Evolutionary conservation across 2,797 vertebrate species (phyloP).

Genomic region (Vespertilio murinus): DNA sequence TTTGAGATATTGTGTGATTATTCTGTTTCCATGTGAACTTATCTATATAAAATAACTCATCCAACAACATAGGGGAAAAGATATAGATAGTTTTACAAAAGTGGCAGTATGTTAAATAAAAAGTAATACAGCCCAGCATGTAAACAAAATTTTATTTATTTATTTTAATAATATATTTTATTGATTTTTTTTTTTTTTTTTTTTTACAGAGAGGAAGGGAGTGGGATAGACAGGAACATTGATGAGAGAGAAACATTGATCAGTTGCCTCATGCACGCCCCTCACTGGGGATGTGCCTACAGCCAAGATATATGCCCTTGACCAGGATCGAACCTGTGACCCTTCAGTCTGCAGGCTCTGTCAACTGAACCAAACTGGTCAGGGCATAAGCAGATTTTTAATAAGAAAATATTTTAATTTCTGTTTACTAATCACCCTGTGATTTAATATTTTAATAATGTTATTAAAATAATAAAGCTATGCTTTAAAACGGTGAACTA

Average conservation of each 20-base stretch:
- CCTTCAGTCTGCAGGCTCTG: too few relatives aligned
- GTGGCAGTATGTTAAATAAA: constrained; percentile 15
- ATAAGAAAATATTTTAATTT: constrained; percentile 45
- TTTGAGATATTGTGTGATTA: constrained; percentile 27
- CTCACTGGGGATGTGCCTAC: too few relatives aligned
- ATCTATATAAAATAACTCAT: constrained; percentile 21
- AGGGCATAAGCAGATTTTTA: neutral
- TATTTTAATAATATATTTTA: too few relatives aligned
- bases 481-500: neutral
- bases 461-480: constrained; percentile 24
- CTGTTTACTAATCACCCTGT: neutral
- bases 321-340: too few relatives aligned
- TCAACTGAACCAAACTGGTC: too few relatives aligned
- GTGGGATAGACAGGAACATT: too few relatives aligned
- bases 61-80: neutral
- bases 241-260: too few relatives aligned
- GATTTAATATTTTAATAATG: neutral
- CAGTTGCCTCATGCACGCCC: too few relatives aligned
- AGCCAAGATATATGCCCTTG: too few relatives aligned
- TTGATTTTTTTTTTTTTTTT: too few relatives aligned
- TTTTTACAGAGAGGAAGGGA: too few relatives aligned
- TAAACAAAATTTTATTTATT: constrained; percentile 14
- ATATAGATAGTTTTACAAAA: neutral
- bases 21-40: constrained; percentile 5
- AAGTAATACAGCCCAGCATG: neutral